Evolutionary conservation across 2,888 invertebrate species (phyloP).

Genomic region (Altica lythri): DNA sequence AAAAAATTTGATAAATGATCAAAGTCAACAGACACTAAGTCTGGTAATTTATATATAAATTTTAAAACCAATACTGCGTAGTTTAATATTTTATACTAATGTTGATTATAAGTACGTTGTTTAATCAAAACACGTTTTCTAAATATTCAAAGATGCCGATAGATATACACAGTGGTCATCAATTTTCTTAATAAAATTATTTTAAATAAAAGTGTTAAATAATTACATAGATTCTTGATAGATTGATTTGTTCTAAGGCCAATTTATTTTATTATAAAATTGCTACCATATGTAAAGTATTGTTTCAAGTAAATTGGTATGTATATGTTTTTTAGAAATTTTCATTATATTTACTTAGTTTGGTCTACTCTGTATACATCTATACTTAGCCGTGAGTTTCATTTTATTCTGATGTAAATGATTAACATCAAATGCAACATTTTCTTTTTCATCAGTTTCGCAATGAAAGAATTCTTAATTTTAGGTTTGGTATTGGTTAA

Average conservation of each 20-base stretch:
- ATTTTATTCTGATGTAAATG: constrained; percentile 5
- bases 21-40: too few relatives aligned
- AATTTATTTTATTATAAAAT: too few relatives aligned
- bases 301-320: not conserved
- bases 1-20: too few relatives aligned
- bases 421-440: constrained; percentile 8
- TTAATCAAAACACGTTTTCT: constrained; percentile 9
- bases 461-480: constrained; percentile 4
- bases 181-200: not conserved
- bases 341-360: not conserved
- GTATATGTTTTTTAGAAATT: not conserved
- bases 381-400: constrained; percentile 13
- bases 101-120: constrained; percentile 1
- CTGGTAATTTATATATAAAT: too few relatives aligned
- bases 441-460: not conserved
- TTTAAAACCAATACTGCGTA: too few relatives aligned
- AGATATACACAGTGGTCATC: not conserved
- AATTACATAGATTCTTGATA: not conserved
- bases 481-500: not conserved
- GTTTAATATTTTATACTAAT: not conserved
- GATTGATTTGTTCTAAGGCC: not conserved
- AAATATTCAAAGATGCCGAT: not conserved
- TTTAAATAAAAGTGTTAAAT: not conserved
- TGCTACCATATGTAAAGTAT: too few relatives aligned
- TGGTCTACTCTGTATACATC: constrained; percentile 4